A percentile compares a stretch with the other conserved stretches of the same genome.
phyloP scores from a whole-genome alignment of 2,113 vertebrate species.

The Tragelaphus buxtoni region DNA sequence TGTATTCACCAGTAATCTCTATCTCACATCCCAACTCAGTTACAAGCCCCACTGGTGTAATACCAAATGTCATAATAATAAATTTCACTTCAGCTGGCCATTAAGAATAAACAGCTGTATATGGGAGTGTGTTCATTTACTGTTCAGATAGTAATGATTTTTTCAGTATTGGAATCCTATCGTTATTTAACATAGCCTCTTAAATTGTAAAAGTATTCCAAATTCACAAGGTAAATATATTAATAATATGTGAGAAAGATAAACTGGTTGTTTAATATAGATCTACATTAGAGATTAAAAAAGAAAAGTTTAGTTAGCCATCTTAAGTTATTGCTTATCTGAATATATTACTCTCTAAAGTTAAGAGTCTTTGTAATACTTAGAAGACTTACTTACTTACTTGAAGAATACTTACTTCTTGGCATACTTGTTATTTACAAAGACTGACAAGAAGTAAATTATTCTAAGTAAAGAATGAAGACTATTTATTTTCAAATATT shows the following conservation, averaged over 20 bases:
- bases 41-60: not conserved
- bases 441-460: not conserved
- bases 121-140: slow-evolving; percentile 23
- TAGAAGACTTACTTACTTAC: not conserved
- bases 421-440: not conserved
- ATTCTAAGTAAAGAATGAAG: not conserved
- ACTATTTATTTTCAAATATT: not conserved
- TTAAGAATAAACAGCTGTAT: not conserved
- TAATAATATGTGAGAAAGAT: not conserved
- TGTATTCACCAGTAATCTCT: not conserved
- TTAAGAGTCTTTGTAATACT: not conserved
- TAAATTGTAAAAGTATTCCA: not conserved
- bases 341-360: not conserved
- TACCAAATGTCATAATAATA: not conserved
- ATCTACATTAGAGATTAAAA: not conserved
- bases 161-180: not conserved
- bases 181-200: not conserved
- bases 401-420: not conserved
- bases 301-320: not conserved
- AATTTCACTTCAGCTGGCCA: not conserved
- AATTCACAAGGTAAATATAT: slow-evolving; percentile 28
- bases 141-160: slow-evolving; percentile 28
- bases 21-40: not conserved
- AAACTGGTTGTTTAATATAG: not conserved
- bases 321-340: not conserved